phyloP scores from a whole-genome alignment of 2,113 vertebrate genomes.

The Stictonetta naevosa region DNA sequence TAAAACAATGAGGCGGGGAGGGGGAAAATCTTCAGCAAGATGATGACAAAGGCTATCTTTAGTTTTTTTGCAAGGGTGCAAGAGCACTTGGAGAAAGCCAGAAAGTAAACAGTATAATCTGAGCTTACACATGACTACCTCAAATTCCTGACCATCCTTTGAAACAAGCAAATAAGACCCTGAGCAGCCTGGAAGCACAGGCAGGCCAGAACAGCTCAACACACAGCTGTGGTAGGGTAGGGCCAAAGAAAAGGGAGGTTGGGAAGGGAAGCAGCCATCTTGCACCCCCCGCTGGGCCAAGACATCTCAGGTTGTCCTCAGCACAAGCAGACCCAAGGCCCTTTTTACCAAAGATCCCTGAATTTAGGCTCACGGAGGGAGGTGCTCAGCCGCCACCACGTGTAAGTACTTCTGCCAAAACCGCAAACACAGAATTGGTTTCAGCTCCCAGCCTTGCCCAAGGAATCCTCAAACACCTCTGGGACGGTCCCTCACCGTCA shows the following conservation, averaged over 20 bases:
- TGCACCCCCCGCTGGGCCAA: background rate
- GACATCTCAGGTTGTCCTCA: background rate
- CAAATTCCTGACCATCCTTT: background rate
- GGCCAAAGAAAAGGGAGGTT: background rate
- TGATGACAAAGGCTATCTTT: background rate
- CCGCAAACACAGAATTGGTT: background rate
- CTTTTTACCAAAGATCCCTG: background rate
- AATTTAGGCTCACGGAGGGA: background rate
- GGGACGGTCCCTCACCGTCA: background rate
- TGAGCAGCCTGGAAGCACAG: background rate
- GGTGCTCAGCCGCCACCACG: background rate
- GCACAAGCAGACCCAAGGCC: background rate
- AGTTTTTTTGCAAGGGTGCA: background rate
- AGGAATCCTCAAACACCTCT: background rate
- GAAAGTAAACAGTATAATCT: background rate
- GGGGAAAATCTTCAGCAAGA: background rate
- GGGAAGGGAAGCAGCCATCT: background rate
- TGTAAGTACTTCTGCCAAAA: background rate
- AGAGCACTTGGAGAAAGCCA: background rate
- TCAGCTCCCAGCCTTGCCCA: background rate
- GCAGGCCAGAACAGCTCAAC: background rate
- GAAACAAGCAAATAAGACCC: background rate
- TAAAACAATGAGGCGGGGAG: accelerated
- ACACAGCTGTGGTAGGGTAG: background rate
- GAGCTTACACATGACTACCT: background rate